Conservation (phyloP, 2,113 vertebrate genomes). For the Ciconia stormi region DNA sequence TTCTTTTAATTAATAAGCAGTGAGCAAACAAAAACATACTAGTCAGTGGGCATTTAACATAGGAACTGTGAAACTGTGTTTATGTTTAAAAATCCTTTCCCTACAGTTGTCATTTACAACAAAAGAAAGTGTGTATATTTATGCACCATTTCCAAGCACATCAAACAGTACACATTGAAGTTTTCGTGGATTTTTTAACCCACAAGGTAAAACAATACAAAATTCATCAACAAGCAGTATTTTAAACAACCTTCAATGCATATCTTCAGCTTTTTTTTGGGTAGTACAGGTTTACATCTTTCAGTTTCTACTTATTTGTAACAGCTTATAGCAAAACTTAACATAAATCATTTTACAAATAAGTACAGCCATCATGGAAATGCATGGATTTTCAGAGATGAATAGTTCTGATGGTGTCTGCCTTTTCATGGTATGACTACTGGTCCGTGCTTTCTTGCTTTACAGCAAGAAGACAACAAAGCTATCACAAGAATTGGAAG, state of each 20-base stretch:
- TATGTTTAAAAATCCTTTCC: slow-evolving; percentile 43
- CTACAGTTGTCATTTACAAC: slow-evolving; percentile 67
- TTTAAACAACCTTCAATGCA: slow-evolving; percentile 65
- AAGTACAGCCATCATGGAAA: slow-evolving; percentile 70
- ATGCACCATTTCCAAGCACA: slow-evolving; percentile 76
- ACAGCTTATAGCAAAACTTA: slow-evolving; percentile 67
- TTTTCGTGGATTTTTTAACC: slow-evolving; percentile 17
- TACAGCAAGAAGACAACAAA: slow-evolving; percentile 63
- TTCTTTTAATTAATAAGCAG: slow-evolving; percentile 67
- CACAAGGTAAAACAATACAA: slow-evolving; percentile 66
- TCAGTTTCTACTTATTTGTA: slow-evolving; percentile 62
- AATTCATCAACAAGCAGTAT: slow-evolving; percentile 68
- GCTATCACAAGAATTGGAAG: slow-evolving; percentile 54
- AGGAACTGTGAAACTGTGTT: slow-evolving; percentile 57
- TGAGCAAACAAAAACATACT: slow-evolving; percentile 67
- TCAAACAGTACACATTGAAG: slow-evolving; percentile 67
- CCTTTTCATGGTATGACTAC: slow-evolving; percentile 51
- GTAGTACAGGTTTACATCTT: slow-evolving; percentile 54
- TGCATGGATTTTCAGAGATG: slow-evolving; percentile 61
- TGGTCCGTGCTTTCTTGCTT: slow-evolving; percentile 57
- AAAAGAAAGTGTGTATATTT: slow-evolving; percentile 58
- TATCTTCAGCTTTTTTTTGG: slow-evolving; percentile 53
- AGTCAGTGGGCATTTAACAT: slow-evolving; percentile 49
- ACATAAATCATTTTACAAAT: slow-evolving; percentile 63
- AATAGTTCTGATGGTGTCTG: slow-evolving; percentile 52